Conservation (phyloP, 2,113 vertebrate species). For the Megatriorchis doriae region DNA sequence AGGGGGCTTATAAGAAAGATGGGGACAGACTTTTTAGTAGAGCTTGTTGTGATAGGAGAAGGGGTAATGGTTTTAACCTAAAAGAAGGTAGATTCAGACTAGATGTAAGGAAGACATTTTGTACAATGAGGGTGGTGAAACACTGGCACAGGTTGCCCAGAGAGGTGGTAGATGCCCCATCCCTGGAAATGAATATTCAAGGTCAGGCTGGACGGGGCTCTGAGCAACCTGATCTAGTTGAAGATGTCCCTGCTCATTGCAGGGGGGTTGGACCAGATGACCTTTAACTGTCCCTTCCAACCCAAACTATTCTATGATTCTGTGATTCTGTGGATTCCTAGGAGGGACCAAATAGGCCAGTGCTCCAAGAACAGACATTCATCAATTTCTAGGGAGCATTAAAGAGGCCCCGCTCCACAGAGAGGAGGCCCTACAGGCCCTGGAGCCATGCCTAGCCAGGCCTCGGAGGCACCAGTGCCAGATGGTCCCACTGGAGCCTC, state of each 20-base stretch:
- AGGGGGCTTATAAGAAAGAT: background rate
- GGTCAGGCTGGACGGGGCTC: background rate
- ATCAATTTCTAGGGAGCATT: background rate
- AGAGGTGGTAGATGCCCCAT: background rate
- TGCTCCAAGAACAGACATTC: background rate
- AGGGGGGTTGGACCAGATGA: no score
- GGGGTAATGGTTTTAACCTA: background rate
- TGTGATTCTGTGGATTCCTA: background rate
- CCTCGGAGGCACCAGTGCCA: background rate
- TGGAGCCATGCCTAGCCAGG: background rate
- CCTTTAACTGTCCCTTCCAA: no score
- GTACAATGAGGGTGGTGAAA: background rate
- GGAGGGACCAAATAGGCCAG: background rate
- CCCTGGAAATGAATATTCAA: background rate
- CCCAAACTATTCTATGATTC: no score
- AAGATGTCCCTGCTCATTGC: background rate
- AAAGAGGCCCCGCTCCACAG: background rate
- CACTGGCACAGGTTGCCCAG: background rate
- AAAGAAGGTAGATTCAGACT: background rate
- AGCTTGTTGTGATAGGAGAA: background rate
- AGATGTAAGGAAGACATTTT: background rate
- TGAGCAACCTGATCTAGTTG: background rate
- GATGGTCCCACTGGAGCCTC: background rate
- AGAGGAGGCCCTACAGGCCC: no score
- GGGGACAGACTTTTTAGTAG: background rate